Base-by-base conservation (phyloP, 2,797 vertebrate genomes). In the Kryptolebias ocellatus region DNA sequence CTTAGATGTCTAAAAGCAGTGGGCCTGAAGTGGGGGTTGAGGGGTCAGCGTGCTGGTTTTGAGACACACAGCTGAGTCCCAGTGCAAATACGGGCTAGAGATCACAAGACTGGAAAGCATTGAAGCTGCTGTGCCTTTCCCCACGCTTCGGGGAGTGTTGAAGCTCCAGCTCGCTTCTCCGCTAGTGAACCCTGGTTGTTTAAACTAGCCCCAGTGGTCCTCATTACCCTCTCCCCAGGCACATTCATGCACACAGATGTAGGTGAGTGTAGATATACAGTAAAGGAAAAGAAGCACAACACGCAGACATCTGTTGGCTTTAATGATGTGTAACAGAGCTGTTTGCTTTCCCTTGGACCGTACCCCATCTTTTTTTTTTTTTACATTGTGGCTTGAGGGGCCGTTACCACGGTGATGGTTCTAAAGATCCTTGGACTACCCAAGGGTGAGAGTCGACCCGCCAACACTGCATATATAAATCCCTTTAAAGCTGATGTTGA, bases 171-270 rank as follows among this genome's bases (percentile, higher is more conserved):
- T 84, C 64, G 55, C 86, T 83, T 90, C 83, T 84, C 84, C 8
- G 70, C 84, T 81, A 86, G 80, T 82, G 84, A 87, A 90, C 90
- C 87, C 82, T 81, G 84, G 85, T 85, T 81, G 76, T 83, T 90
- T 91, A 92, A 93, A 93, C 70, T 80, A 92, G 89, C 89, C 93
- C 91, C 92, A 85, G 80, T 34, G 88, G 90, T 93, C 87, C 92
- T 95, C 92, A 95, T 94, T 94, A 94, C 87, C 81, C 84, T 80
- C 83, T 91, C 89, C 83, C 86, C 64, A 49, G 84, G 84, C 77
- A 68, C 74, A 51, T 51, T 34, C 55, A 7, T 9, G 2, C 63
- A 50, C 81, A 75, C 68, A 54, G 42, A 18, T 72, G 46, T 28
- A 60, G 58, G 46, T 28, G n/a, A 49, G 58, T 31, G 10, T 50